Evolutionary conservation across 2,797 vertebrate genomes (phyloP).

Genomic region (Brachymystax lenok): DNA sequence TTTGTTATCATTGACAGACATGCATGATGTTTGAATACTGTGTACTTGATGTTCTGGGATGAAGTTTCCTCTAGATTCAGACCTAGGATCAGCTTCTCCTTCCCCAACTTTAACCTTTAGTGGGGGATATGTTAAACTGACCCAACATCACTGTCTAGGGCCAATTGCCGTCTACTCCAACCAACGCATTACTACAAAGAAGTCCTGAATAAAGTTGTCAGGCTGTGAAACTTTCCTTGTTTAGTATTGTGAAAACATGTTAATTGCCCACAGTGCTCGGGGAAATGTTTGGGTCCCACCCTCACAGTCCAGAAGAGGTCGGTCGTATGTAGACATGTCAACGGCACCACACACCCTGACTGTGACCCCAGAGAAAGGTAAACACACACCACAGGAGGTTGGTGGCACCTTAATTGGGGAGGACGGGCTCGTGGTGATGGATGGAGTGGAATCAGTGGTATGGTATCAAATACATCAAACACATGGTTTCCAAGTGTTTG

Average conservation of each 20-base stretch:
- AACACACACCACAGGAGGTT: background rate
- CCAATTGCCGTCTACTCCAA: background rate
- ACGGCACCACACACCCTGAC: slow-evolving; percentile 69
- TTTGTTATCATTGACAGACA: no score
- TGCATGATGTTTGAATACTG: no score
- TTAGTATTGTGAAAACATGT: background rate
- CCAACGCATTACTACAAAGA: background rate
- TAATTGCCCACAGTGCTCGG: slow-evolving; percentile 76
- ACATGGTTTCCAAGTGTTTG: no score
- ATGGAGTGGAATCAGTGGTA: no score
- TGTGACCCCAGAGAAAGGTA: slow-evolving; percentile 84
- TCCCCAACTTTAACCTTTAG: background rate
- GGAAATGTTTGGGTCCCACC: slow-evolving; percentile 72
- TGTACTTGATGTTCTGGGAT: no score
- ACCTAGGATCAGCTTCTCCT: background rate
- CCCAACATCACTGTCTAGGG: background rate
- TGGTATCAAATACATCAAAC: no score
- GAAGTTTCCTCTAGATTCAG: no score
- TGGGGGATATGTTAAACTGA: background rate
- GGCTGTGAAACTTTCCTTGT: background rate
- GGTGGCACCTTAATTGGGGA: no score
- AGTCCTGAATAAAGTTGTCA: background rate
- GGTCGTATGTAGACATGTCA: slow-evolving; percentile 73
- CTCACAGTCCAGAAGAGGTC: slow-evolving; percentile 73
- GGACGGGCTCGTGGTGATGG: no score